phyloP scores from a whole-genome alignment of 2,797 vertebrate species.

The Loriculus beryllinus region DNA sequence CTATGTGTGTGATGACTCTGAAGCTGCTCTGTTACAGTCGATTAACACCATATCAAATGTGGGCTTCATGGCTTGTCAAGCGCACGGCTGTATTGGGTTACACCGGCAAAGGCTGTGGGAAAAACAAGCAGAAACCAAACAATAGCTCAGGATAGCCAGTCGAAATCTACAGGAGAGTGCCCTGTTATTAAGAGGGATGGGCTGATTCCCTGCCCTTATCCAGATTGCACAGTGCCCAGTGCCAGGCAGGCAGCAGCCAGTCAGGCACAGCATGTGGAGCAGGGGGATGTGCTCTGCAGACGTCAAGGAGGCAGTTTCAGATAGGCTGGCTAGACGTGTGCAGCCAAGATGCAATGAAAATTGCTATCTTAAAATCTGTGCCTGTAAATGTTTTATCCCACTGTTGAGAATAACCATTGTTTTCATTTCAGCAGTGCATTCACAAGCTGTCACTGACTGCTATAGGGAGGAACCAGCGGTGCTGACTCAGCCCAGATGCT shows the following conservation, averaged over 20 bases:
- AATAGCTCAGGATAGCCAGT: not conserved
- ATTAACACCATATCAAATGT: fast-evolving
- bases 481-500: conserved; percentile 8
- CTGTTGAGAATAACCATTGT: not conserved
- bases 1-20: not conserved
- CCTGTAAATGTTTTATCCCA: not conserved
- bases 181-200: not conserved
- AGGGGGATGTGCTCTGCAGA: fast-evolving
- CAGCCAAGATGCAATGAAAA: not conserved
- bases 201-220: not conserved
- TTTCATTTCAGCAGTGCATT: not conserved
- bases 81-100: not conserved
- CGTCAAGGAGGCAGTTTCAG: fast-evolving
- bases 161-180: not conserved
- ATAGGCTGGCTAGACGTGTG: fast-evolving
- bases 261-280: fast-evolving
- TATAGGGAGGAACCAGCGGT: not conserved
- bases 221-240: not conserved
- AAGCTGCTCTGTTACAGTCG: not conserved
- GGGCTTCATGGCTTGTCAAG: not conserved
- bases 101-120: not conserved
- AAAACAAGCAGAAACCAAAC: not conserved
- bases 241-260: fast-evolving
- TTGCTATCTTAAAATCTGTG: not conserved
- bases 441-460: not conserved